These are phyloP conservation scores for Ganaspis sp. DNA, from an alignment of 1,140 invertebrate species.

Conservation along the genomic window DNA sequence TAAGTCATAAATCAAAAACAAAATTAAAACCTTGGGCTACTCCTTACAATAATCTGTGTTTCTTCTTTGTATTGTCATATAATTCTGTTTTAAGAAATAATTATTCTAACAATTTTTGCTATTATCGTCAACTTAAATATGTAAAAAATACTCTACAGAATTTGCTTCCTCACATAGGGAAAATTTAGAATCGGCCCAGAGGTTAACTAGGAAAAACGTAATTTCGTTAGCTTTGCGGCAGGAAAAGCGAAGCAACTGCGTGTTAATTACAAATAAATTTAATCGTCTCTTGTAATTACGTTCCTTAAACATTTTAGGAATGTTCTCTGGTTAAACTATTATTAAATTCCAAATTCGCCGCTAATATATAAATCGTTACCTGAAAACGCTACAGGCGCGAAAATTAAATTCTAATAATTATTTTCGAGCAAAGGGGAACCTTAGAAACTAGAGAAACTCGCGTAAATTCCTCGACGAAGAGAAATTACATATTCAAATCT, in stretches of 20 bases:
- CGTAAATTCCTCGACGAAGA: background rate
- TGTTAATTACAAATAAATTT: conserved; percentile 7
- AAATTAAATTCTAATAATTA: conserved; percentile 27
- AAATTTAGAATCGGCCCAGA: too few species aligned
- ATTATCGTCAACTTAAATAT: too few species aligned
- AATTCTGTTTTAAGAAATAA: too few species aligned
- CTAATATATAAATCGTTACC: conserved; percentile 14
- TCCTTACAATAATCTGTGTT: too few species aligned
- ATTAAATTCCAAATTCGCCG: conserved; percentile 4
- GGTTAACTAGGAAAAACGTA: background rate
- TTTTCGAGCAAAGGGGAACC: background rate
- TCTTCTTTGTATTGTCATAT: too few species aligned
- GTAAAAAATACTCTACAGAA: too few species aligned
- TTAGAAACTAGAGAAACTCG: background rate
- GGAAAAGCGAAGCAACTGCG: conserved; percentile 13
- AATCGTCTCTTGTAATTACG: conserved; percentile 1
- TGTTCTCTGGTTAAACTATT: background rate
- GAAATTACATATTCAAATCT: conserved; percentile 23
- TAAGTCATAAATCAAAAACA: too few species aligned
- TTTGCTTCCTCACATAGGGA: too few species aligned
- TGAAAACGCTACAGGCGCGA: background rate
- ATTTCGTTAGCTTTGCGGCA: background rate
- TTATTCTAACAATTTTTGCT: too few species aligned
- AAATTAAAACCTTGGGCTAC: too few species aligned
- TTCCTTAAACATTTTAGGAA: background rate